A percentile compares a stretch with the other conserved stretches of the same genome.
These are phyloP conservation scores for Pharmacophagus antenor DNA, from an alignment of 2,888 invertebrate genomes.

Conservation along the genomic window DNA sequence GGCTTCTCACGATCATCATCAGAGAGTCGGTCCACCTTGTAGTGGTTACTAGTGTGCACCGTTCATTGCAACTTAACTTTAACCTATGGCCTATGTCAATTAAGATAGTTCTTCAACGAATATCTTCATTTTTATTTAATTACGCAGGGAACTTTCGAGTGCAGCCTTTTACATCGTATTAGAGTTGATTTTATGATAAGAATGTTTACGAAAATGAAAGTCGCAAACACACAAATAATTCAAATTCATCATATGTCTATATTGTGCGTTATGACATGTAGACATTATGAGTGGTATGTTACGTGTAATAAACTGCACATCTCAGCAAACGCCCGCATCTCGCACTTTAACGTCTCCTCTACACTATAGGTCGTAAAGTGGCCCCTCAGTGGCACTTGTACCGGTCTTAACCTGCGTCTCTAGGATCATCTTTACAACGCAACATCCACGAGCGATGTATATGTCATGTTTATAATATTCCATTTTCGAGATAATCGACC, in stretches of 20 bases:
- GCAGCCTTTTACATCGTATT: too few species aligned
- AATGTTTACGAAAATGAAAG: not conserved
- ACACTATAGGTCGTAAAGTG: slow-evolving; percentile 3
- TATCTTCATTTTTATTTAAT: too few species aligned
- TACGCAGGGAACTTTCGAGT: too few species aligned
- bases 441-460: not conserved
- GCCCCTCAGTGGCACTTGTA: slow-evolving; percentile 14
- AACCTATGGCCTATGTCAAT: too few species aligned
- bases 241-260: not conserved
- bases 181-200: too few species aligned
- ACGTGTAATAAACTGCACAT: slow-evolving; percentile 13
- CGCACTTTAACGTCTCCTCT: slow-evolving; percentile 1
- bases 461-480: not conserved
- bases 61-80: too few species aligned
- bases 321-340: slow-evolving; percentile 6
- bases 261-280: not conserved
- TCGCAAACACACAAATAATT: not conserved
- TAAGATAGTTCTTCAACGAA: too few species aligned
- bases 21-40: too few species aligned
- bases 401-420: slow-evolving; percentile 10
- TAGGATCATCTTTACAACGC: not conserved
- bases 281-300: slow-evolving; percentile 10
- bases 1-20: too few species aligned
- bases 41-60: too few species aligned
- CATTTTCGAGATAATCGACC: too few species aligned